Evolutionary conservation across 2,113 vertebrate species (phyloP), one percentile per base, ranked within the genome.

Genomic region (Synchiropus splendidus): DNA sequence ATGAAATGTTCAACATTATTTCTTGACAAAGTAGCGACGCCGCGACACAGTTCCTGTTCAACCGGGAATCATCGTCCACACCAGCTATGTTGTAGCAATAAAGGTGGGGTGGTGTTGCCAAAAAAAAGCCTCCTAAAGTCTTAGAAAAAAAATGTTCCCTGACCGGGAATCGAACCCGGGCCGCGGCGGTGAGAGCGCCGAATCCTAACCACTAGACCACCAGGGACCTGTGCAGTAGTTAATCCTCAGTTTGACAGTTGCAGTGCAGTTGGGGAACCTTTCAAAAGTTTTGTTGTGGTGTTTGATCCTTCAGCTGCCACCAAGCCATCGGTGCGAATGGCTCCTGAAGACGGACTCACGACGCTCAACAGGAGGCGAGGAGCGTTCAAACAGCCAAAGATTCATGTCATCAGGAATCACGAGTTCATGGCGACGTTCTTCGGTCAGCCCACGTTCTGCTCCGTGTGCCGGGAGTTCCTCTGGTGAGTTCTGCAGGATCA

Each of bases 401-500:
- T 99, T 73, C 94, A 97, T 77, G 59, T 85, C 57, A 88, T 96
- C 72, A 99, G 92, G 85, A 90, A 89, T 50, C 95, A 99, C 1
- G 93, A 98, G 64, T 99, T 98, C 58, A 87, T 83, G 0, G 91
- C 93, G 67, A 97, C 91, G 54, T 99, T 99, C 86, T 99, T 98
- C 42, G 58, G 82, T 58, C 92, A 95, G 61, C 92, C 92, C 54
- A 99, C 95, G 0, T 99, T 99, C 80, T 99, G 95, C 61, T 99
- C 95, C 6, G 92, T 99, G 58, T 99, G 93, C 78, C 89, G 81
- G 72, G 94, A 99, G 0, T 99, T 99, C 42, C 86, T 99, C 17
- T 99, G 95, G 95, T 98, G 74, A 91, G 94, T 48, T 16, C 21
- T 27, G 8, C 4, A 27, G 4, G n/a, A n/a, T n/a, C n/a, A n/a